Conservation (phyloP, 2,888 invertebrate species). For the Cryptosula pallasiana region DNA sequence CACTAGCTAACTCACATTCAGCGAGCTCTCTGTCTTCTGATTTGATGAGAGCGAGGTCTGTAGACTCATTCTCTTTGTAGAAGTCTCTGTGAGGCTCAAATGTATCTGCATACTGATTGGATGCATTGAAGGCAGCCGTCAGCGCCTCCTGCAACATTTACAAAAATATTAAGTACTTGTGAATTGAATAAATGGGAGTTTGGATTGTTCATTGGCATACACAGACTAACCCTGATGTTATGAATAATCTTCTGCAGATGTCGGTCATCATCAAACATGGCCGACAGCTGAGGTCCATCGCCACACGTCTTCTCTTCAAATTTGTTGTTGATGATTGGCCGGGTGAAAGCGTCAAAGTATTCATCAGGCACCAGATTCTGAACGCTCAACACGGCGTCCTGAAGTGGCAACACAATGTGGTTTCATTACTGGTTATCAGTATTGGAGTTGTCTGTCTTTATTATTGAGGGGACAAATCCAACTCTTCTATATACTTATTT, state of each 20-base stretch:
- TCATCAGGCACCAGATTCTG: constrained; percentile 69
- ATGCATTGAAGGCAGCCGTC: constrained; percentile 61
- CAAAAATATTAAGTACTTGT: too few species aligned
- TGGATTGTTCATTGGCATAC: too few species aligned
- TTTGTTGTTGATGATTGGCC: constrained; percentile 77
- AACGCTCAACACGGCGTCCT: constrained; percentile 64
- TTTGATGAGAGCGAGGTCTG: constrained; percentile 62
- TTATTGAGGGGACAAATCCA: too few species aligned
- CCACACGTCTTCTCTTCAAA: constrained; percentile 72
- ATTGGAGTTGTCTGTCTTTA: too few species aligned
- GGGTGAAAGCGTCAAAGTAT: constrained; percentile 68
- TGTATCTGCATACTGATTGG: constrained; percentile 63
- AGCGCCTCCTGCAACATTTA: constrained; percentile 54
- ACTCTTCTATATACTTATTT: too few species aligned
- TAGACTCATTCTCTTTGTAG: constrained; percentile 66
- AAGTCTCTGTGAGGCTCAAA: constrained; percentile 65
- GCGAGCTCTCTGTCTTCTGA: constrained; percentile 56
- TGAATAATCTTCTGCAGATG: constrained; percentile 59
- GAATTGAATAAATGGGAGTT: too few species aligned
- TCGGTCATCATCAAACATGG: constrained; percentile 66
- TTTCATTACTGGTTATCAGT: too few species aligned
- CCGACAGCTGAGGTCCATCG: constrained; percentile 66
- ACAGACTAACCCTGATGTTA: constrained; percentile 58
- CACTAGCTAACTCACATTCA: neutral
- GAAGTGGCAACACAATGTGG: too few species aligned